Evolutionary conservation across 2,797 vertebrate species (phyloP).

Genomic region (Rhincodon typus): DNA sequence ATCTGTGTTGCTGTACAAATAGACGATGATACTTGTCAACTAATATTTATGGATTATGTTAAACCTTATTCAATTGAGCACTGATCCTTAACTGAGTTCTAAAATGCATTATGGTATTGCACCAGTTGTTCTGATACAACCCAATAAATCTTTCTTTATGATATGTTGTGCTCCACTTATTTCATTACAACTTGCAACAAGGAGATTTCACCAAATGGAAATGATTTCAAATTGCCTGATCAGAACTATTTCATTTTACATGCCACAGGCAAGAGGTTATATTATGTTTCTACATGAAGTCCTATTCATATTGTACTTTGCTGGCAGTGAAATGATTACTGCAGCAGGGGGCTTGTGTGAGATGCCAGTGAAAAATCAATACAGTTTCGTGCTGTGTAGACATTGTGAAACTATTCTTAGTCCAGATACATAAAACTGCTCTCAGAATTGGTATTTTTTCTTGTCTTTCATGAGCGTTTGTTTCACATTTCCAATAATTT

Average conservation of each 20-base stretch:
- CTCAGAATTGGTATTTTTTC: neutral
- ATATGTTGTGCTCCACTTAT: slow-evolving; percentile 23
- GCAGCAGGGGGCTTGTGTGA: neutral
- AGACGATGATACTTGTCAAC: neutral
- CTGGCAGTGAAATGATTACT: slow-evolving; percentile 12
- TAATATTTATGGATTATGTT: slow-evolving; percentile 3
- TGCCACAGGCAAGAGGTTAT: neutral
- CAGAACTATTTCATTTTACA: slow-evolving; percentile 9
- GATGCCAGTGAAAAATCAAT: neutral
- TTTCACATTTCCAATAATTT: neutral
- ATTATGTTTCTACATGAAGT: neutral
- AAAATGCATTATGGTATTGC: neutral
- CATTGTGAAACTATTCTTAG: neutral
- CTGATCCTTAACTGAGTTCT: neutral
- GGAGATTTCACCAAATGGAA: neutral
- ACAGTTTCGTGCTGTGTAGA: neutral
- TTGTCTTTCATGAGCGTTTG: neutral
- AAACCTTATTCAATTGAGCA: neutral
- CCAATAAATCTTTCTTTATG: slow-evolving; percentile 23
- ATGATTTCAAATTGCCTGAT: neutral
- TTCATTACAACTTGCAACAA: slow-evolving; percentile 17
- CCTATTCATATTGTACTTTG: neutral
- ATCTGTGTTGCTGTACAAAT: neutral
- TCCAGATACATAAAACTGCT: neutral
- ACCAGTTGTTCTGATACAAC: slow-evolving; percentile 2